Conservation (phyloP, 1,140 invertebrate species). For the Ceratoteleas bidentatus region DNA sequence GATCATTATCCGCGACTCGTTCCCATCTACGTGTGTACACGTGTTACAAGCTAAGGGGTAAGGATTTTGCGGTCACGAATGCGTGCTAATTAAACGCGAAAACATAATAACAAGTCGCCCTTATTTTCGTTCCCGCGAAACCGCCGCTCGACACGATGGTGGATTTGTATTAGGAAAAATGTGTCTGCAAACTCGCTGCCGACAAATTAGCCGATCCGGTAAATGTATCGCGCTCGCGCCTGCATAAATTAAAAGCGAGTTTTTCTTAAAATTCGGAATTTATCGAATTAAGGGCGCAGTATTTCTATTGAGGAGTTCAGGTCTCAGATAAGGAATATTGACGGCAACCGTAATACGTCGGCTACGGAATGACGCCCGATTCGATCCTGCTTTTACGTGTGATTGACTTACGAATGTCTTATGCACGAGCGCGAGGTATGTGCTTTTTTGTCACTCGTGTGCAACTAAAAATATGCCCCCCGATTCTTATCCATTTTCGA, state of each 20-base stretch:
- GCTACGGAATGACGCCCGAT: conserved; percentile 16
- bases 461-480: too few relatives aligned
- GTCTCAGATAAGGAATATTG: conserved; percentile 11
- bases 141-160: conserved; percentile 3
- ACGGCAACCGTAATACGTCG: conserved; percentile 12
- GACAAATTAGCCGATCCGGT: conserved; percentile 28
- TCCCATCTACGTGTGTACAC: conserved; percentile 39
- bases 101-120: conserved; percentile 52
- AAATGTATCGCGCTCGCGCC: conserved; percentile 18
- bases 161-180: conserved; percentile 51
- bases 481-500: too few relatives aligned
- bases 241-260: conserved; percentile 32
- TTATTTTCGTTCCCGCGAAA: conserved; percentile 24
- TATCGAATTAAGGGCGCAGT: conserved; percentile 26
- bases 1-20: conserved; percentile 49
- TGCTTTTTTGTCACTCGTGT: neutral
- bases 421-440: neutral
- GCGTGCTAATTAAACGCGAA: conserved; percentile 61
- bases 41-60: conserved; percentile 32
- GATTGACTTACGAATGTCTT: conserved; percentile 2
- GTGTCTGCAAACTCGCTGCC: conserved; percentile 14
- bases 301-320: conserved; percentile 30
- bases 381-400: conserved; percentile 5
- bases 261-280: conserved; percentile 21
- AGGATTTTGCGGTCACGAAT: conserved; percentile 41